phyloP scores from a whole-genome alignment of 2,888 invertebrate species.

The Muschampia plurimacula region DNA sequence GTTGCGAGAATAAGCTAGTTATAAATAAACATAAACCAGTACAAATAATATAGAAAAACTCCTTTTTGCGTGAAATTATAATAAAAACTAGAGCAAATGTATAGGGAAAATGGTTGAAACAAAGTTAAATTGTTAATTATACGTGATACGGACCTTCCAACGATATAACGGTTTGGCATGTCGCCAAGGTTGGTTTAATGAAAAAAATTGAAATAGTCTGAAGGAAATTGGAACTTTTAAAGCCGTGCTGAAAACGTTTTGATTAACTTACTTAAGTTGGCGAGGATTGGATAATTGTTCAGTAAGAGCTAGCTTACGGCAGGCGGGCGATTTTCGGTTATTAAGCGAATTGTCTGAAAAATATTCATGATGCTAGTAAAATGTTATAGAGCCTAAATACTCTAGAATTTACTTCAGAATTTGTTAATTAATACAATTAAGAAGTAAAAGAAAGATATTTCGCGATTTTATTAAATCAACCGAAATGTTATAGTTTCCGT shows the following conservation, averaged over 20 bases:
- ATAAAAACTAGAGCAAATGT: conserved; percentile 1
- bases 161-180: conserved; percentile 26
- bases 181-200: conserved; percentile 29
- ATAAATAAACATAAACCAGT: too few relatives aligned
- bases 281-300: conserved; percentile 30
- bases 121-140: conserved; percentile 36
- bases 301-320: background rate
- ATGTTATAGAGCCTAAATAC: too few relatives aligned
- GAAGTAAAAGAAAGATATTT: too few relatives aligned
- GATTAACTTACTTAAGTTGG: conserved; percentile 36
- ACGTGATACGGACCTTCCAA: conserved; percentile 22
- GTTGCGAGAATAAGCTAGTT: too few relatives aligned
- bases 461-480: too few relatives aligned
- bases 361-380: background rate
- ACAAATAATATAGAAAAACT: background rate
- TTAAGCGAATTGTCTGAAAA: conserved; percentile 4
- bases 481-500: too few relatives aligned
- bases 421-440: too few relatives aligned
- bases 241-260: conserved; percentile 32
- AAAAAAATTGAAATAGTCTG: conserved; percentile 29
- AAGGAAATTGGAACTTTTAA: conserved; percentile 21
- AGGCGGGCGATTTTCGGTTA: conserved; percentile 9
- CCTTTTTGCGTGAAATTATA: background rate
- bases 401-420: too few relatives aligned
- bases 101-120: conserved; percentile 19